Evolutionary conservation across 23 tunicate genomes (phyloP), one percentile per base, ranked within the genome.

Genomic region (Aplidium turbinatum): DNA sequence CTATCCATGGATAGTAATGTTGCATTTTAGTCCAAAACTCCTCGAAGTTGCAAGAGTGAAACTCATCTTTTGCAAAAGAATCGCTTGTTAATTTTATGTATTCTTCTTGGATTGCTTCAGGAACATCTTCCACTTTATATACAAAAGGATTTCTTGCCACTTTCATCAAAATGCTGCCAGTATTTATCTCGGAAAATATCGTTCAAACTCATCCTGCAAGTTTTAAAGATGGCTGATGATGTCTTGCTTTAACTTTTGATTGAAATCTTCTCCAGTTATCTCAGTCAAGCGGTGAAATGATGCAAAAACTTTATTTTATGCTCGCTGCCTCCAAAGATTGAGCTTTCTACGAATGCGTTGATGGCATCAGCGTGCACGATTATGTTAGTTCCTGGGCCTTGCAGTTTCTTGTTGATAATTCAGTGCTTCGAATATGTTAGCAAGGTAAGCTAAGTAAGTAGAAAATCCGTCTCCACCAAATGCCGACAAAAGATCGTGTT

Each of bases 11-110:
- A 57, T 31, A 71, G 24, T 62, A 47, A 34, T 25, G 61, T 31
- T 71, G 77, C 77, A 47, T 31, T 31, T 50, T 35, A 32, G 22
- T 36, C 38, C 60, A 27, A 50, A 50, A 50, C 77, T 71, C 68
- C 30, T 74, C 68, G 21, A 74, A 32, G 50, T 74, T 74, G 79
- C 79, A 74, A 57, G 68, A 19, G 68, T 50, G 68, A 74, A 74
- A 74, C 58, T 74, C 38, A 74, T 74, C 79, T 57, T 50, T 50
- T 45, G 79, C 79, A 74, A 74, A 74, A 74, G 47, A 74, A 74
- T 74, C 35, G 78, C 29, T 72, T 25, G 63, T 23, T 72, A 72
- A 72, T 51, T 72, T 65, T 72, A 72, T 72, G 52, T 51, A 72
- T 72, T 26, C 78, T 72, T 50, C 78, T 51, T 72, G 65, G 29